These are phyloP conservation scores for Scrobipalpa atriplicella DNA, from an alignment of 2,888 invertebrate species.

Conservation along the genomic window DNA sequence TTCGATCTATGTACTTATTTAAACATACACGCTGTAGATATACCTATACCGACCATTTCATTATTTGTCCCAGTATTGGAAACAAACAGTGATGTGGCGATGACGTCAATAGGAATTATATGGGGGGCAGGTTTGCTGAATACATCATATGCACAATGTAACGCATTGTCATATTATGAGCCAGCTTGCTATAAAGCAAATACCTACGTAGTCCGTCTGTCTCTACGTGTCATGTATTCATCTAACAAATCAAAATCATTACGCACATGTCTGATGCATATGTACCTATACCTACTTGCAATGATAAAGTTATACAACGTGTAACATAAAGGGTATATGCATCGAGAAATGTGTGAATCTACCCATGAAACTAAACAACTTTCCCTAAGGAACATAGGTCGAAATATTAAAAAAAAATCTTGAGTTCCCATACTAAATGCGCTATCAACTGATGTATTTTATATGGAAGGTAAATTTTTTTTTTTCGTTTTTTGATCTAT, in stretches of 20 bases:
- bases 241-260: background rate
- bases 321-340: too few species aligned
- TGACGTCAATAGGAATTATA: background rate
- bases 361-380: too few species aligned
- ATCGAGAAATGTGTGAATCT: too few species aligned
- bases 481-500: too few species aligned
- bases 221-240: background rate
- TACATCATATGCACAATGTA: background rate
- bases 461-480: too few species aligned
- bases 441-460: too few species aligned
- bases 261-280: background rate
- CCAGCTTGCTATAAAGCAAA: background rate
- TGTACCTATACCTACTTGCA: background rate
- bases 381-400: too few species aligned
- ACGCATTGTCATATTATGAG: too few species aligned
- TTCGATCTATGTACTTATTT: too few species aligned
- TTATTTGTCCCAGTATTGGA: slow-evolving; percentile 1
- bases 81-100: background rate
- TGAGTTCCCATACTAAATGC: too few species aligned
- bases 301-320: too few species aligned
- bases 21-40: background rate
- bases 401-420: too few species aligned
- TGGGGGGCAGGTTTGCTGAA: background rate
- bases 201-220: background rate
- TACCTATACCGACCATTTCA: background rate